phyloP scores from a whole-genome alignment of 2,888 invertebrate species.

The Pseudococcus longispinus region DNA sequence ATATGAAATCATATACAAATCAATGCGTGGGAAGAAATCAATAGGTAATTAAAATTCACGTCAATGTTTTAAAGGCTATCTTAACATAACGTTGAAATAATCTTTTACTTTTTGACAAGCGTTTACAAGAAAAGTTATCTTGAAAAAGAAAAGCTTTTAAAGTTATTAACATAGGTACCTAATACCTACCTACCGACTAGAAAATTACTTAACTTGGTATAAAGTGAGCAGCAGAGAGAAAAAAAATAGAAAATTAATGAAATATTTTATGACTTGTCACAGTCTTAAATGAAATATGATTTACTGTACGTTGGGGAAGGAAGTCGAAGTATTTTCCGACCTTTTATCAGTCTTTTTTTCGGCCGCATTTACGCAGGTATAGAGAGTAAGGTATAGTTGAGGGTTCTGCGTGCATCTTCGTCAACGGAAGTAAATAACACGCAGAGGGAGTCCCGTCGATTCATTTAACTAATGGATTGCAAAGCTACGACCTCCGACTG shows the following conservation, averaged over 20 bases:
- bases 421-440: constrained; percentile 57
- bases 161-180: constrained; percentile 52
- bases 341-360: constrained; percentile 56
- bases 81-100: constrained; percentile 6
- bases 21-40: neutral
- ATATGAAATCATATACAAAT: neutral
- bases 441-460: constrained; percentile 57
- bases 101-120: constrained; percentile 37
- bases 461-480: constrained; percentile 57
- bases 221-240: constrained; percentile 45
- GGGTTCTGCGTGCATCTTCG: constrained; percentile 56
- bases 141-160: constrained; percentile 53
- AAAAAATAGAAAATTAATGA: constrained; percentile 56
- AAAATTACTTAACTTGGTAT: constrained; percentile 44
- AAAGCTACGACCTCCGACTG: constrained; percentile 56
- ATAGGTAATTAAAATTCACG: constrained; percentile 25
- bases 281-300: constrained; percentile 57
- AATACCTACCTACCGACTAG: constrained; percentile 33
- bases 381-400: constrained; percentile 47
- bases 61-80: neutral
- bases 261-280: constrained; percentile 57
- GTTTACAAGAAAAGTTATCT: constrained; percentile 40
- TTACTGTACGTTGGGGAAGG: constrained; percentile 52
- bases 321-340: constrained; percentile 57
- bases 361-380: constrained; percentile 44